These are phyloP conservation scores for Aphodius sticticus DNA, from an alignment of 2,888 invertebrate species.

Conservation along the genomic window DNA sequence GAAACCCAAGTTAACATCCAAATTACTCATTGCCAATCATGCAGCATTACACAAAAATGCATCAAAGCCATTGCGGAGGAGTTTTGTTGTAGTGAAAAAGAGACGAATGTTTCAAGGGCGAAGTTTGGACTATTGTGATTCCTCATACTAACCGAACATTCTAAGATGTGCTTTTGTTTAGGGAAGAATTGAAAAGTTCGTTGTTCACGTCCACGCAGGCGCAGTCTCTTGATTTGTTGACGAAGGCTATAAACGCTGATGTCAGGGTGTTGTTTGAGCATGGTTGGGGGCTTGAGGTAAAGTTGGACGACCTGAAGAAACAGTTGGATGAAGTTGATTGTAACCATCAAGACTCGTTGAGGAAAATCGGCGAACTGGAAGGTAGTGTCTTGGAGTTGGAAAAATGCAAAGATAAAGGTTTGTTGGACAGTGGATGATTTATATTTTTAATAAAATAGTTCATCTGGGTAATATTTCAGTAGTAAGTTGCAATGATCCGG, in stretches of 20 bases:
- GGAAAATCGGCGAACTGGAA: constrained; percentile 23
- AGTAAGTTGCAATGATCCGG: too few relatives aligned
- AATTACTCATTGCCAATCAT: constrained; percentile 17
- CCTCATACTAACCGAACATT: constrained; percentile 5
- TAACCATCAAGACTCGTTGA: constrained; percentile 29
- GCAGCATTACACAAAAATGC: constrained; percentile 31
- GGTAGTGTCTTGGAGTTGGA: constrained; percentile 27
- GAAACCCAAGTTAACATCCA: constrained; percentile 19
- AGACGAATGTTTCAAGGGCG: constrained; percentile 22
- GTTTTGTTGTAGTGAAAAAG: constrained; percentile 19
- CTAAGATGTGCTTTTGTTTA: constrained; percentile 14
- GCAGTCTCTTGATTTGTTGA: constrained; percentile 28
- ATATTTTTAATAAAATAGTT: too few relatives aligned
- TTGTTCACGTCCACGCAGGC: constrained; percentile 30
- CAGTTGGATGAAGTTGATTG: constrained; percentile 26
- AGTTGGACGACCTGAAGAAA: constrained; percentile 26
- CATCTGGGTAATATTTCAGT: too few relatives aligned
- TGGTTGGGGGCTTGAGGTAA: constrained; percentile 21
- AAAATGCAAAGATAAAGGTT: constrained; percentile 22
- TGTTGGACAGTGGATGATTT: too few relatives aligned
- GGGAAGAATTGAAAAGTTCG: constrained; percentile 25
- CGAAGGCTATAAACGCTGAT: constrained; percentile 31
- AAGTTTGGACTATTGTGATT: constrained; percentile 17
- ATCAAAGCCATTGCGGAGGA: constrained; percentile 27
- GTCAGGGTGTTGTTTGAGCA: constrained; percentile 17